phyloP scores from a whole-genome alignment of 2,888 invertebrate species.

The Watsonalla cultraria region DNA sequence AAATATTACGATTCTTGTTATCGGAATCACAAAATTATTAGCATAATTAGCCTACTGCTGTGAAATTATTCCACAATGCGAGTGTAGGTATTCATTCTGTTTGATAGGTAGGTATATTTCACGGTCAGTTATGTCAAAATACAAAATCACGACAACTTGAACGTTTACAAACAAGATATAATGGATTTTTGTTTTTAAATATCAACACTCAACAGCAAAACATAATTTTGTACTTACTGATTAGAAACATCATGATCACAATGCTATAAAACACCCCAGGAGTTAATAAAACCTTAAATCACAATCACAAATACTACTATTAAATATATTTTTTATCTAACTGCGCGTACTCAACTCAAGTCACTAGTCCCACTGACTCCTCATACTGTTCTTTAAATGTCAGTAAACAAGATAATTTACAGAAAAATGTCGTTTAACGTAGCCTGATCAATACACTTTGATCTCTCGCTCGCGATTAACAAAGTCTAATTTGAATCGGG shows the following conservation, averaged over 20 bases:
- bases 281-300: not conserved
- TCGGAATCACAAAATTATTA: no score
- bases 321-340: not conserved
- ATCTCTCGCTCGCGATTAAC: not conserved
- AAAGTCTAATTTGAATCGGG: not conserved
- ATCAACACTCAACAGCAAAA: not conserved
- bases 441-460: not conserved
- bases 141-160: no score
- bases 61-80: no score
- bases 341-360: not conserved
- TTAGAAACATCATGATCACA: not conserved
- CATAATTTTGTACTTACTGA: not conserved
- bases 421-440: constrained; percentile 2
- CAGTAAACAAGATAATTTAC: constrained; percentile 33
- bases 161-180: no score
- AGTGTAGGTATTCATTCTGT: no score
- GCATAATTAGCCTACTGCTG: no score
- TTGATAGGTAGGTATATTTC: no score
- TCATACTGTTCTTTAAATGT: constrained; percentile 16
- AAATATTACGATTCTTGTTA: no score
- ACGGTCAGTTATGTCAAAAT: no score
- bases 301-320: not conserved
- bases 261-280: no score
- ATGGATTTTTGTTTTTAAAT: not conserved
- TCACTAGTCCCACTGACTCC: not conserved